phyloP scores from a whole-genome alignment of 2,797 vertebrate species.

The Coluber constrictor region DNA sequence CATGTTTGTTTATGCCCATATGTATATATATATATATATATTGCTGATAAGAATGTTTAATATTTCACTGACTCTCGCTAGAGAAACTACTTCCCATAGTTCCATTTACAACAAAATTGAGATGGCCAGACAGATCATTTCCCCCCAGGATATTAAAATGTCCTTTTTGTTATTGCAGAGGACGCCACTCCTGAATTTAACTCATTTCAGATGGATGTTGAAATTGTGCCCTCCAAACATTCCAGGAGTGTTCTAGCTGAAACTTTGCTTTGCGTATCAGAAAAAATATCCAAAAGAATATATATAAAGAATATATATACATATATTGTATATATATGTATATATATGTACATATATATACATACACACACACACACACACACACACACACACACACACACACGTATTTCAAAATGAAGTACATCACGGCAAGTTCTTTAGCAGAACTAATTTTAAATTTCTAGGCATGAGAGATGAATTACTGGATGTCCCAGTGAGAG shows the following conservation, averaged over 20 bases:
- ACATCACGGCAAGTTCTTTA: constrained; percentile 46
- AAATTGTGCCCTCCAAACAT: constrained; percentile 65
- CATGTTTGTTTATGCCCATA: background rate
- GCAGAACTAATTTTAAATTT: constrained; percentile 67
- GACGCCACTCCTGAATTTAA: constrained; percentile 46
- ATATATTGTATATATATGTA: no score
- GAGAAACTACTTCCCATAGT: constrained; percentile 31
- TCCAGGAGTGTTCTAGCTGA: constrained; percentile 54
- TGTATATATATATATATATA: background rate
- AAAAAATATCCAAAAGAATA: constrained; percentile 58
- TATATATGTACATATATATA: no score
- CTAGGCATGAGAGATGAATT: constrained; percentile 63
- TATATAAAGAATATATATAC: no score
- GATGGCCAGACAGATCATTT: constrained; percentile 46
- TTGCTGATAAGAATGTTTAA: background rate
- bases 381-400: no score
- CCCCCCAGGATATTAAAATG: constrained; percentile 45
- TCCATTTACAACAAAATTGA: constrained; percentile 42
- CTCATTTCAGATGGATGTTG: constrained; percentile 53
- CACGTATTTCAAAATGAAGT: constrained; percentile 40
- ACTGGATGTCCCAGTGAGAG: constrained; percentile 48
- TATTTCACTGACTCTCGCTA: constrained; percentile 12
- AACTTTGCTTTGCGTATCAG: constrained; percentile 59
- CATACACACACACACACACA: no score
- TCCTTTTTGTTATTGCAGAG: constrained; percentile 48